Evolutionary conservation across 2,888 invertebrate genomes (phyloP).

Genomic region (Noctua fimbriata): DNA sequence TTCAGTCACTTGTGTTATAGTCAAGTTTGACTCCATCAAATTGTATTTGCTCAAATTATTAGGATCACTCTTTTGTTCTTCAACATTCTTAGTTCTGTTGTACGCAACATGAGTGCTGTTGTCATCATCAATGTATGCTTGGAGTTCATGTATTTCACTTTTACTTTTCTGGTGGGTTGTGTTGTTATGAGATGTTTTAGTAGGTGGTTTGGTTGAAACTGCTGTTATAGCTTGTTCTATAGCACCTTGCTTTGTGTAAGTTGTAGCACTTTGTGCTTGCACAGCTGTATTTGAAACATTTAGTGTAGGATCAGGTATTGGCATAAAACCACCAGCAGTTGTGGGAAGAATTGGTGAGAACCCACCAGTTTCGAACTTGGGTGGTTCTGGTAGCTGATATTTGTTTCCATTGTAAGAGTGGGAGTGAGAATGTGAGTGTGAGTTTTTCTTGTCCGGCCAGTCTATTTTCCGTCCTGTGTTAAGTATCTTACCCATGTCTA

Average conservation of each 20-base stretch:
- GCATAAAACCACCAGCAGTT: conserved; percentile 93
- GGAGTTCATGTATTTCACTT: conserved; percentile 86
- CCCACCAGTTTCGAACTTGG: conserved; percentile 93
- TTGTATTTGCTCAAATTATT: conserved; percentile 84
- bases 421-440: conserved; percentile 74
- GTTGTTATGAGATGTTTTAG: conserved; percentile 76
- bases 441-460: conserved; percentile 83
- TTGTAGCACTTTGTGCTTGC: conserved; percentile 59
- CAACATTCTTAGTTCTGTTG: conserved; percentile 85
- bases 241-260: conserved; percentile 73
- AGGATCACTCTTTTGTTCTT: conserved; percentile 84
- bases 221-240: conserved; percentile 72
- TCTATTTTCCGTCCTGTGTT: conserved; percentile 87
- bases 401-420: conserved; percentile 77
- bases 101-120: conserved; percentile 85
- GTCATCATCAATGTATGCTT: conserved; percentile 83
- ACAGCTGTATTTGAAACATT: conserved; percentile 74
- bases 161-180: conserved; percentile 83
- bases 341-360: conserved; percentile 94
- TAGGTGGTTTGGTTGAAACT: conserved; percentile 75
- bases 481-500: conserved; percentile 93
- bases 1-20: conserved; percentile 85
- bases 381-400: conserved; percentile 85
- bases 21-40: conserved; percentile 86
- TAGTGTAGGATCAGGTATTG: conserved; percentile 87